A percentile compares a stretch with the other conserved stretches of the same genome.
These are phyloP conservation scores for Malurus leucopterus DNA, from an alignment of 2,797 vertebrate genomes.

Conservation along the genomic window DNA sequence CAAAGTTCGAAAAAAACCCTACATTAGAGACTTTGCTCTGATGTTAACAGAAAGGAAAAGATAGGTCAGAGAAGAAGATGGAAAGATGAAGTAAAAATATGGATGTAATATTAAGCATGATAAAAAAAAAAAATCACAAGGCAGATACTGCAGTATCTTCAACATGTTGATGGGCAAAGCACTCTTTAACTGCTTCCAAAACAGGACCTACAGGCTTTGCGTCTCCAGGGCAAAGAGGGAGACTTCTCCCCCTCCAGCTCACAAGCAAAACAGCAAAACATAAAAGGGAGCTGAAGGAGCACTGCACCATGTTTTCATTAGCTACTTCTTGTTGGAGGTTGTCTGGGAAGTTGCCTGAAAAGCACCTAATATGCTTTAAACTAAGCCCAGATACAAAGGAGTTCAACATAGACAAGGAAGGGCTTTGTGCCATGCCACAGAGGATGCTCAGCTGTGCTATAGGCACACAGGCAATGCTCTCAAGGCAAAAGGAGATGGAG, in stretches of 20 bases:
- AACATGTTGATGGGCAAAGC: background rate
- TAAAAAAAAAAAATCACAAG: background rate
- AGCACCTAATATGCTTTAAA: background rate
- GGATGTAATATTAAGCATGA: background rate
- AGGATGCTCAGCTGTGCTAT: accelerated
- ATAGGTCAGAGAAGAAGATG: background rate
- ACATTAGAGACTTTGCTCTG: background rate
- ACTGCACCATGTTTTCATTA: background rate
- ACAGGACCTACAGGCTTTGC: background rate
- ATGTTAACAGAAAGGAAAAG: background rate
- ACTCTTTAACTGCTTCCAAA: background rate
- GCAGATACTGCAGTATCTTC: background rate
- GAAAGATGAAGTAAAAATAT: background rate
- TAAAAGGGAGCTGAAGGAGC: background rate
- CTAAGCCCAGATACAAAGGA: background rate
- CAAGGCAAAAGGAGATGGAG: background rate
- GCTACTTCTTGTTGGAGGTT: background rate
- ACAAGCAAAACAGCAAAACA: background rate
- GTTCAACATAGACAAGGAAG: background rate
- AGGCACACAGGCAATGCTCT: background rate
- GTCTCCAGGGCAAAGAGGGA: background rate
- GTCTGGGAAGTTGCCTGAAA: background rate
- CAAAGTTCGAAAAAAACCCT: background rate
- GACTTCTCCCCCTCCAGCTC: background rate
- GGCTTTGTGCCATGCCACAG: background rate